phyloP scores from a whole-genome alignment of 2,113 vertebrate genomes.

The Oreochromis tanganicae region DNA sequence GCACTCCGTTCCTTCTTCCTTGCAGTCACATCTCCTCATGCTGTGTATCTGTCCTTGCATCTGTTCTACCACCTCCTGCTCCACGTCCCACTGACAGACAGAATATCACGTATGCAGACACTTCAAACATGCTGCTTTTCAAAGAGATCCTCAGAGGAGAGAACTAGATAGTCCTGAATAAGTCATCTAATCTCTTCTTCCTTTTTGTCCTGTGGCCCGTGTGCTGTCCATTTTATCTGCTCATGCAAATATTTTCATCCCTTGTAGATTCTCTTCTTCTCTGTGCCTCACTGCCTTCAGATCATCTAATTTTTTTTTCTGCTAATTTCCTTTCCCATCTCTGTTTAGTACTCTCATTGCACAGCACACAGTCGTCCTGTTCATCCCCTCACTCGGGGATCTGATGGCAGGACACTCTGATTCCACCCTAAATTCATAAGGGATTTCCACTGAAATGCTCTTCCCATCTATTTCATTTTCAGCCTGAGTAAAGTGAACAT shows the following conservation, averaged over 20 bases:
- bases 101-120: slow-evolving; percentile 19
- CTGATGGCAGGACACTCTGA: not conserved
- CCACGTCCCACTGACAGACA: slow-evolving; percentile 13
- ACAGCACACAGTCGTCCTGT: not conserved
- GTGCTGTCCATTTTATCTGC: not conserved
- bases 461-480: not conserved
- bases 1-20: not conserved
- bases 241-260: not conserved
- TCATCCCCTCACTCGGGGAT: not conserved
- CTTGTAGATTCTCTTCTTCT: not conserved
- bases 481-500: slow-evolving; percentile 3
- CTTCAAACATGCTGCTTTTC: slow-evolving; percentile 45
- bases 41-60: slow-evolving; percentile 2
- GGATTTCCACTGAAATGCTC: slow-evolving; percentile 1
- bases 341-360: not conserved
- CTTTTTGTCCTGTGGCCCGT: not conserved
- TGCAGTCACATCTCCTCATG: slow-evolving; percentile 6
- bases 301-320: not conserved
- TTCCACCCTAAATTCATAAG: not conserved
- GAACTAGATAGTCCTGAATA: slow-evolving; percentile 31
- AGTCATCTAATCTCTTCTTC: slow-evolving; percentile 32
- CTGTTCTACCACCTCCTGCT: slow-evolving; percentile 3
- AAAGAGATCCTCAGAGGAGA: slow-evolving; percentile 14
- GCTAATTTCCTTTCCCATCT: not conserved
- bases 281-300: not conserved